Conservation (phyloP, 2,888 invertebrate genomes). For the Lochmaea capreae region DNA sequence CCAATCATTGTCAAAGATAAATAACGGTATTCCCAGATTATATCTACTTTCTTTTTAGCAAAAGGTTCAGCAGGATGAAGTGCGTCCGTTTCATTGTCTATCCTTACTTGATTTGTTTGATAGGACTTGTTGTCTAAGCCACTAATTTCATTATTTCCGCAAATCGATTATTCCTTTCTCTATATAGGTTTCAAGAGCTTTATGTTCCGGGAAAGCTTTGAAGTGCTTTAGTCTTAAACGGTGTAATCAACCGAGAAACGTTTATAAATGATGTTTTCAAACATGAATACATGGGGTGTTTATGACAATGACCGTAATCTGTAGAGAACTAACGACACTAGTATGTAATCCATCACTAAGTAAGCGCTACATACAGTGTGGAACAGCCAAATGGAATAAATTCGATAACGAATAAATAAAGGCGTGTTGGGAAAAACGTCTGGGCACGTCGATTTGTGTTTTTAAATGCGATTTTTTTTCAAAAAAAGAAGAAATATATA, state of each 20-base stretch:
- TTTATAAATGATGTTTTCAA: constrained; percentile 29
- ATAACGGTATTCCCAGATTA: background rate
- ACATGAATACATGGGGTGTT: constrained; percentile 21
- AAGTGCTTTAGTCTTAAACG: constrained; percentile 33
- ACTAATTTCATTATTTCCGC: constrained; percentile 45
- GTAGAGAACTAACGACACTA: background rate
- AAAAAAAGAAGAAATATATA: too few relatives aligned
- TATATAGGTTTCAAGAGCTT: constrained; percentile 40
- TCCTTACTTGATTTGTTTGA: constrained; percentile 8
- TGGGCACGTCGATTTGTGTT: too few relatives aligned
- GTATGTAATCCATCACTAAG: too few relatives aligned
- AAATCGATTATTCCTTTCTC: constrained; percentile 39
- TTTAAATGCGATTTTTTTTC: too few relatives aligned
- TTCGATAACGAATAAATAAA: too few relatives aligned
- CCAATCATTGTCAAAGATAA: background rate
- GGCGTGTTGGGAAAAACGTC: too few relatives aligned
- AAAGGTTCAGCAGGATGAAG: background rate
- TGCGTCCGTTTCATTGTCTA: background rate
- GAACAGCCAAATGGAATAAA: too few relatives aligned
- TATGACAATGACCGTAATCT: background rate
- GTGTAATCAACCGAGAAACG: constrained; percentile 30
- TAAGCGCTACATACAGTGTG: too few relatives aligned
- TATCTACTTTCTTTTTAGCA: background rate
- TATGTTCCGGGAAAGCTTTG: constrained; percentile 33
- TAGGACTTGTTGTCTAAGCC: constrained; percentile 30